Evolutionary conservation across 1,140 invertebrate species (phyloP).

Genomic region (Drosophila nigrodunni): DNA sequence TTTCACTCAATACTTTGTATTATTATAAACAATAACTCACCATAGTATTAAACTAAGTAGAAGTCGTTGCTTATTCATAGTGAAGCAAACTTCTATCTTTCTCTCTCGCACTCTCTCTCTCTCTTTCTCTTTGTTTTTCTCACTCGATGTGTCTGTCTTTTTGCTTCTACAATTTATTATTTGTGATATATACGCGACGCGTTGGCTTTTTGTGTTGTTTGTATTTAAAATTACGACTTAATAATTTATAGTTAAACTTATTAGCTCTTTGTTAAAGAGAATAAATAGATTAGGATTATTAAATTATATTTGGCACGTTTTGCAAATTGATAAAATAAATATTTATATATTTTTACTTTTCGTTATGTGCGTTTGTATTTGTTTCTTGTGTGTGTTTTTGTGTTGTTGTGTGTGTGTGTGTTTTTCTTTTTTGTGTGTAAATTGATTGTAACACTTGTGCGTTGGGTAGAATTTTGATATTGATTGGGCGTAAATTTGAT

Average conservation of each 20-base stretch:
- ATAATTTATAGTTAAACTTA: slow-evolving; percentile 79
- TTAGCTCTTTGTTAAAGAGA: slow-evolving; percentile 73
- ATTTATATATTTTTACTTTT: slow-evolving; percentile 39
- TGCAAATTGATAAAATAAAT: slow-evolving; percentile 80
- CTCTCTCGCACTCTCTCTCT: slow-evolving; percentile 18
- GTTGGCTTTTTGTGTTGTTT: slow-evolving; percentile 34
- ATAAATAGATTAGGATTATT: slow-evolving; percentile 73
- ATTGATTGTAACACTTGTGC: slow-evolving; percentile 30
- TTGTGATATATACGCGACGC: slow-evolving; percentile 18
- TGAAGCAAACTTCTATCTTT: slow-evolving; percentile 51
- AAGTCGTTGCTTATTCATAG: slow-evolving; percentile 68
- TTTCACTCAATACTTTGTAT: neutral
- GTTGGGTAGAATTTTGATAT: slow-evolving; percentile 38
- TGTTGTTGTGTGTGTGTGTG: slow-evolving; percentile 4
- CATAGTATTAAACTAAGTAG: slow-evolving; percentile 75
- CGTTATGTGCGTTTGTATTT: slow-evolving; percentile 15
- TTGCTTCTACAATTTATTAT: slow-evolving; percentile 15
- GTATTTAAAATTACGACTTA: slow-evolving; percentile 76
- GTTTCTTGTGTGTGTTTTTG: slow-evolving; percentile 18
- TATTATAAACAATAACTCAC: slow-evolving; percentile 46
- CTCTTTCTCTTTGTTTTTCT: neutral
- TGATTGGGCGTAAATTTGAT: slow-evolving; percentile 4
- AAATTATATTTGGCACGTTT: slow-evolving; percentile 80
- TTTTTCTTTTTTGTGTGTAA: slow-evolving; percentile 6
- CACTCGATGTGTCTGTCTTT: neutral